phyloP scores from a whole-genome alignment of 2,797 vertebrate genomes.

The Galago senegalensis region DNA sequence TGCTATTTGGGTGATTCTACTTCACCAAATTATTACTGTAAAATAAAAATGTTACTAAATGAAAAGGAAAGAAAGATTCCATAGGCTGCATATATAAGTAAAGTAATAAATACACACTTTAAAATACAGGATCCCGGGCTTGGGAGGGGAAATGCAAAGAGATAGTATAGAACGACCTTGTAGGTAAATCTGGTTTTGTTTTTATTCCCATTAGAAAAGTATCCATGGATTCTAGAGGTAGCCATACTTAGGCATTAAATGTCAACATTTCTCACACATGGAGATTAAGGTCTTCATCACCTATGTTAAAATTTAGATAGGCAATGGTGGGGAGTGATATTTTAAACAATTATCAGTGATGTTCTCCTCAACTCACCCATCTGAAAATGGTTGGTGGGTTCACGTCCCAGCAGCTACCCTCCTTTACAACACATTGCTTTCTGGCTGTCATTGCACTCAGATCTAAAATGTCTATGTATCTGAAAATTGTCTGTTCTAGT shows the following conservation, averaged over 20 bases:
- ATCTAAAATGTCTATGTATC: neutral
- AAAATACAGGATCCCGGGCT: neutral
- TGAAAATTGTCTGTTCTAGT: neutral
- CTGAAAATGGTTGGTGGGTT: neutral
- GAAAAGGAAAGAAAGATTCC: neutral
- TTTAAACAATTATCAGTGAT: neutral
- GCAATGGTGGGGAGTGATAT: no score
- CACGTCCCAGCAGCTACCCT: neutral
- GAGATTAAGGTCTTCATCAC: neutral
- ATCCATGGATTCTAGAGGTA: neutral
- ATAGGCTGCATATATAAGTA: neutral
- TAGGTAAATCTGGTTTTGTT: neutral
- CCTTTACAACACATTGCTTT: neutral
- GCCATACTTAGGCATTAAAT: neutral
- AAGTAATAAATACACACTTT: neutral
- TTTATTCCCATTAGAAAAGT: conserved; percentile 4
- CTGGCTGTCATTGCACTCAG: neutral
- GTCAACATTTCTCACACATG: neutral
- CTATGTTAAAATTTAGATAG: conserved; percentile 12
- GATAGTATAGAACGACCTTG: neutral
- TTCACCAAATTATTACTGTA: neutral
- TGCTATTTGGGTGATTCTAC: neutral
- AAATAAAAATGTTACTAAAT: conserved; percentile 25
- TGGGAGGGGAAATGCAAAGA: neutral
- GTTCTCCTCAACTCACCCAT: neutral